Base-by-base conservation (phyloP, 2,113 vertebrate species). In the Cichladusa arquata region DNA sequence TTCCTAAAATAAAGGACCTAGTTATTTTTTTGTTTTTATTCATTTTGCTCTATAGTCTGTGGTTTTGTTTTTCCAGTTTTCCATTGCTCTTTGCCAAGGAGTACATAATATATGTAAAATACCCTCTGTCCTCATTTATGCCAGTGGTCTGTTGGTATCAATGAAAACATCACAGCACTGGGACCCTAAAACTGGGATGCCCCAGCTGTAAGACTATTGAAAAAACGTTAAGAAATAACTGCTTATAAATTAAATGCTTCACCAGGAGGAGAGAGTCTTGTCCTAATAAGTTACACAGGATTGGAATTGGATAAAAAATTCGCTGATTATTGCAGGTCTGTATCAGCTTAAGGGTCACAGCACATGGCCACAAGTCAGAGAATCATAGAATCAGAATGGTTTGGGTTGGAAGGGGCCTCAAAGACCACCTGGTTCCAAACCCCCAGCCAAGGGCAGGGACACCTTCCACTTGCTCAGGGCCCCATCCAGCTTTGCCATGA, bases 1-100 rank as follows among this genome's bases (percentile, higher is more conserved):
- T 83, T 78, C 79, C 79, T 86, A 71, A 92, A 90, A 67, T 64
- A 86, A 94, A 96, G 85, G 69, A 78, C 31, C 44, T 53, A 33
- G 58, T 36, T 57, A 24, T 50, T 77, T 65, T 79, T 36, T 88
- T 66, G 2, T 1, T 87, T 82, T 92, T 45, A 56, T 78, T 95
- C 29, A n/a, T 77, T 90, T 56, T 86, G 29, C 54, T 73, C 50
- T 58, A 8, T 22, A 53, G 53, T 12, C 74, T 66, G 71, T 85
- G 78, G 71, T 26, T 95, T 82, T 82, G 31, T 56, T 11, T 83
- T 87, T 81, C 51, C 42, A 67, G 58, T 28, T 84, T 93, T 90
- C 90, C 72, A 73, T 44, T 22, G 19, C 54, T 88, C n/a, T 61
- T 18, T 73, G 81, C 64, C 70, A 91, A 45, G 24, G 38, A 60